These are phyloP conservation scores for Leptopilina syphax DNA, from an alignment of 2,888 invertebrate species.

Conservation along the genomic window DNA sequence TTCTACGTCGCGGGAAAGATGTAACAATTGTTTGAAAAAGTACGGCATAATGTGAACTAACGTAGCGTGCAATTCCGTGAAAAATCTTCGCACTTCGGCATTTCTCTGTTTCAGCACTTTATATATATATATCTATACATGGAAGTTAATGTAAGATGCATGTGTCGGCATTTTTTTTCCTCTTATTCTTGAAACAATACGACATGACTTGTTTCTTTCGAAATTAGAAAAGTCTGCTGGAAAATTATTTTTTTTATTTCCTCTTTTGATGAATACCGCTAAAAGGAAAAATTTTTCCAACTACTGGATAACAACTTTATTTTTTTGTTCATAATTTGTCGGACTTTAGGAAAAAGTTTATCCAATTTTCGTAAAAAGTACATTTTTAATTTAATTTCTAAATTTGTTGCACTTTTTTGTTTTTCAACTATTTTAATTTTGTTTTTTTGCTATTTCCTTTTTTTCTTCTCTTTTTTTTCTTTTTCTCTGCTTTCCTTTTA, in stretches of 20 bases:
- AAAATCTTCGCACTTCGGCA: conserved; percentile 69
- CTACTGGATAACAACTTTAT: too few species aligned
- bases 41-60: conserved; percentile 39
- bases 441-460: too few species aligned
- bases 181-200: conserved; percentile 25
- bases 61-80: conserved; percentile 67
- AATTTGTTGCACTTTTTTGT: too few species aligned
- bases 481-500: too few species aligned
- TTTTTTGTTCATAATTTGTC: too few species aligned
- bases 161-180: conserved; percentile 35
- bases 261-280: conserved; percentile 35
- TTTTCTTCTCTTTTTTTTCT: too few species aligned
- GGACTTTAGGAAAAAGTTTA: too few species aligned
- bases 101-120: conserved; percentile 31
- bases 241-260: background rate
- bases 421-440: too few species aligned
- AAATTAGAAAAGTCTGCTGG: conserved; percentile 6
- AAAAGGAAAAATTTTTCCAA: background rate
- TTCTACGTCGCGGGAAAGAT: background rate
- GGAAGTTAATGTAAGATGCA: conserved; percentile 2
- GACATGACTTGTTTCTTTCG: conserved; percentile 28
- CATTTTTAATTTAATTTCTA: too few species aligned
- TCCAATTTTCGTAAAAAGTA: too few species aligned
- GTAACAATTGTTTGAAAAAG: conserved; percentile 32
- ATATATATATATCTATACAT: background rate